Base-by-base conservation (phyloP, 1,140 invertebrate species). In the Hylyphantes graminicola region DNA sequence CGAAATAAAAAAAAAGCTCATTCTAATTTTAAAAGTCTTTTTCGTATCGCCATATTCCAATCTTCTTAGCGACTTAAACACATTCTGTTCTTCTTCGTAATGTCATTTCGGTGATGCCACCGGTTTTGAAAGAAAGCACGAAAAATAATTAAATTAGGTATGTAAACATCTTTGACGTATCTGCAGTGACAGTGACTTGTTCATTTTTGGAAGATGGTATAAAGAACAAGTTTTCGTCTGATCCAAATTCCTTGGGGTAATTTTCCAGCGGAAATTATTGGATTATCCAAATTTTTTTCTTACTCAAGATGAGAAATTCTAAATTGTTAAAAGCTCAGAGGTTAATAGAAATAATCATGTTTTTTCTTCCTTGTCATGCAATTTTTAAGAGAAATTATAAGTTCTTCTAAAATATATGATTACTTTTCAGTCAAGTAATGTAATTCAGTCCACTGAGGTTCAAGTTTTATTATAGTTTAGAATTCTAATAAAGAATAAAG, bases 31-130 rank as follows among this genome's bases (percentile, higher is more conserved):
- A 59, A 54, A 13, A n/a, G 12, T n/a, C 48, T 67, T 54, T 78
- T 67, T 65, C 63, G 7, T 15, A 67, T 53, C 48, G 63, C 50
- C 12, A 8, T 9, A n/a, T 70, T 19, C 9, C 35, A 59, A 63
- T 63, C 21, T 73, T 21, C 70, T 15, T 70, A 19, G 15, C 55
- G 21, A 55, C 9, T 67, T 78, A 78, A 78, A 78, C 17, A 51
- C 61, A 21, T 64, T 78, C 54, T 55, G 15, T 78, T 78, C 59
- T 78, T 65, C 65, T 48, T 51, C 57, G 13, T 78, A 78, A 78
- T 78, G 48, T 64, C n/a, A 78, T 78, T 78, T 78, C 0, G 63
- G 50, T 57, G 63, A 67, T 65, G 61, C 61, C 76, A 78, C 63
- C 48, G 15, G 61, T 55, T 13, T n/a, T 4, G 35, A 55, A 51